Evolutionary conservation across 2,113 vertebrate species (phyloP), one percentile per base, ranked within the genome.

Genomic region (Petrocephalus microphthalmus): DNA sequence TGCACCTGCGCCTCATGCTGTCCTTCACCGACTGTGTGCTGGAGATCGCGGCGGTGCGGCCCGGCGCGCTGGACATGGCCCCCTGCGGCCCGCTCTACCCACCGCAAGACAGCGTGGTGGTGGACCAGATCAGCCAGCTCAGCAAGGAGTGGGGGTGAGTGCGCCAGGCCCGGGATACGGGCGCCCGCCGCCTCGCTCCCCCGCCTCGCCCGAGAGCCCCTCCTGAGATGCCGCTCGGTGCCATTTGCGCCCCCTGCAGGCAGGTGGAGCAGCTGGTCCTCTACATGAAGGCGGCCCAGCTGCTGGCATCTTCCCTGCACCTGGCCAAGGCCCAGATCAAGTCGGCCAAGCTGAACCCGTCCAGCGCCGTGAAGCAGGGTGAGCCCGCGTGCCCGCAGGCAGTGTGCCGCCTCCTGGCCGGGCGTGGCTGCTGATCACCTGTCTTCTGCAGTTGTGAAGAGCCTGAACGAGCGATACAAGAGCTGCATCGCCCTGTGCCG

Each of bases 111-210:
- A 99, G 98, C 22, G 96, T 98, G 87, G 96, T 99, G 0, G 97
- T 99, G 56, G 97, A 99, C 95, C 97, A 99, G 94, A 99, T 99
- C 91, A 98, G 98, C 93, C 98, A 97, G 91, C 97, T 99, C 89
- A 99, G 98, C 95, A 99, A 96, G 91, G 98, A 99, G 51, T 99
- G 98, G 98, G 98, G 98, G 98, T 99, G 87, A 86, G 91, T 88
- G 19, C 54, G 17, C 0, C 37, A 82, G 51, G 2, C 51, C 42
- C 37, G 25, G 6, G 71, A 78, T 15, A 20, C 71, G 7, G 15
- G 29, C 33, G 25, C 8, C n/a, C 25, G 11, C 71, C 13, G 0
- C 13, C 71, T 78, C 19, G 13, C 71, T 42, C 29, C 33, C 71
- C 0, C n/a, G n/a, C 71, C 33, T 42, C 71, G 71, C 33, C 19